Evolutionary conservation across 2,113 vertebrate genomes (phyloP), one percentile per base, ranked within the genome.

Genomic region (Myotis brandtii): DNA sequence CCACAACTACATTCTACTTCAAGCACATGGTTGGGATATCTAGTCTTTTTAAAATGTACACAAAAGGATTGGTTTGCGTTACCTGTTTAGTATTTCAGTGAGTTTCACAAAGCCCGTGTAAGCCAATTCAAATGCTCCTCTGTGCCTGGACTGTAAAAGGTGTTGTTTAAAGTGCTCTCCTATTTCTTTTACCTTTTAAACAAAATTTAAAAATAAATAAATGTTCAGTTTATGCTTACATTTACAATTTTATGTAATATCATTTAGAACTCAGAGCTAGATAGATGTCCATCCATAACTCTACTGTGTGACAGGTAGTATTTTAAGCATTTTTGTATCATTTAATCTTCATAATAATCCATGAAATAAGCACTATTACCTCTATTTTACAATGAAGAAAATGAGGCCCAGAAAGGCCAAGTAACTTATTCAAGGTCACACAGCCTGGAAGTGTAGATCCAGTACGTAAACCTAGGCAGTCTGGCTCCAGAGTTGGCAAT

Each of bases 71-170:
- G 89, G 40, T 48, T 62, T 90, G 32, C 95, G 96, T 97, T 98
- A 99, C 99, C 99, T 99, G 99, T 99, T 99, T 64, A 99, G 98
- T 98, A 98, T 98, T 97, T 99, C 99, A 0, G 99, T 99, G 89
- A 99, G 99, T 52, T 99, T 99, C 66, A 99, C 99, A 87, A 99
- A 99, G 93, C 99, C 99, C 98, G 99, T 99, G 1, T 99, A 99
- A 23, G 99, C 99, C 98, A 99, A 96, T 97, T 99, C 99, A 98
- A 99, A 99, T 46, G 99, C 99, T 56, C 99, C 99, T 94, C 99
- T 99, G 97, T 99, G 99, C 91, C 99, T 99, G 59, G 99, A 99
- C 76, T 99, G 99, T 93, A 99, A 98, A 83, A 99, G 99, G 96
- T 99, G 99, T 97, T 99, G 99, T 96, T 99, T 99, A 97, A 99